Percentiles rank a stretch among this genome's conserved stretches.
Evolutionary conservation across 2,888 invertebrate genomes (phyloP).

Genomic region (Diaperis boleti): DNA sequence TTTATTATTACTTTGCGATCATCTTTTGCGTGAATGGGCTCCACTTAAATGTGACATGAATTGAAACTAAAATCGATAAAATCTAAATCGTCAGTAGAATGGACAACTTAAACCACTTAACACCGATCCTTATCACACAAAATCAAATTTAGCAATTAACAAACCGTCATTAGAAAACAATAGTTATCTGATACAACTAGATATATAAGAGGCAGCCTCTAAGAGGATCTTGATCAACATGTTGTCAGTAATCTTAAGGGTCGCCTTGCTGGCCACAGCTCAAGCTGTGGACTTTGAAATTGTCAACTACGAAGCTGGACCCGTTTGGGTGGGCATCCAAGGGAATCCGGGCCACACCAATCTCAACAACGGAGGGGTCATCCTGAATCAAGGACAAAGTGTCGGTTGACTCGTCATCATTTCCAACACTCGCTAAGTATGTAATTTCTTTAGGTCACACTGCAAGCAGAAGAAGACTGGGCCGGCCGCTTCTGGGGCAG

Average conservation of each 20-base stretch:
- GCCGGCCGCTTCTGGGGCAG: slow-evolving; percentile 62
- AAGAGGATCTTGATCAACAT: slow-evolving; percentile 26
- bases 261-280: slow-evolving; percentile 32
- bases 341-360: slow-evolving; percentile 54
- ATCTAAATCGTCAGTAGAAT: no score
- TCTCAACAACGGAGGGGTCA: slow-evolving; percentile 54
- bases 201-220: background rate
- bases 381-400: slow-evolving; percentile 48
- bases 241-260: slow-evolving; percentile 23
- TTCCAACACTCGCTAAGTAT: background rate
- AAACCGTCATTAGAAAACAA: no score
- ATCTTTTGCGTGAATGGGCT: no score
- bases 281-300: slow-evolving; percentile 48
- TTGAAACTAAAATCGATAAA: no score
- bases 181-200: no score
- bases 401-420: slow-evolving; percentile 48
- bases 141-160: no score
- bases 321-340: slow-evolving; percentile 56
- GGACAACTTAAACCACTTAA: no score
- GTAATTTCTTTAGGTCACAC: slow-evolving; percentile 41
- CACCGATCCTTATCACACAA: no score
- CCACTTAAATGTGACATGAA: no score
- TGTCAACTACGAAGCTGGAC: slow-evolving; percentile 48
- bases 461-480: slow-evolving; percentile 54
- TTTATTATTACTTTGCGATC: no score